Evolutionary conservation across 2,797 vertebrate genomes (phyloP), one percentile per base, ranked within the genome.

Genomic region (Micrastur ruficollis): DNA sequence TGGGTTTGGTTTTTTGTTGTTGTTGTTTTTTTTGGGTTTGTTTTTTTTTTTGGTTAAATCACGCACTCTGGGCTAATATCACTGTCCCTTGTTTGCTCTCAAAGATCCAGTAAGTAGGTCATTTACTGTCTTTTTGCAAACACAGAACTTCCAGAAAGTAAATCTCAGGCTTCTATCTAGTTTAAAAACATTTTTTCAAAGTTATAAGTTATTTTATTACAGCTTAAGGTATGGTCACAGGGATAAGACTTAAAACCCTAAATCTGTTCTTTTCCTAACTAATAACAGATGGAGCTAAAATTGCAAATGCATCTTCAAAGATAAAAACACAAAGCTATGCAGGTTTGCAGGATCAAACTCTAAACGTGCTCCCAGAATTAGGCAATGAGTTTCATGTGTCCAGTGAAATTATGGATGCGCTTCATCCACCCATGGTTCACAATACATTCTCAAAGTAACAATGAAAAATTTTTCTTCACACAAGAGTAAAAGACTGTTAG

Each of bases 321-420:
- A 44, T 14, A n/a, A 44, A 61, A 66, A 55, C 34, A 26, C 3
- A 23, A 58, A 42, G n/a, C 25, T 22, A 7, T 31, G 20, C n/a
- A 29, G 49, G 40, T 84, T 72, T 70, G 49, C 40, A 76, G 76
- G 58, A 20, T 36, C 63, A n/a, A 40, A 6, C 23, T 49, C 47
- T 49, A 16, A 36, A 15, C 2, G 0, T 1, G 4, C 16, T 59
- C 67, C 50, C 40, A 18, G 59, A 82, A 47, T 31, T 31, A 32
- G 38, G 59, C 10, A 26, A 32, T 3, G 19, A n/a, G 40, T 74
- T 67, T 59, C 9, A 7, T 0, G 0, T 2, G 1, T 3, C 0
- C 40, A 14, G 21, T 26, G 40, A 21, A 70, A 44, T 68, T 16
- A 17, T 1, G 9, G 8, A 17, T 3, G 34, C 6, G 6, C 29